A percentile compares a stretch with the other conserved stretches of the same genome.
Evolutionary conservation across 2,797 vertebrate genomes (phyloP).

Genomic region (Serranus cabrilla): DNA sequence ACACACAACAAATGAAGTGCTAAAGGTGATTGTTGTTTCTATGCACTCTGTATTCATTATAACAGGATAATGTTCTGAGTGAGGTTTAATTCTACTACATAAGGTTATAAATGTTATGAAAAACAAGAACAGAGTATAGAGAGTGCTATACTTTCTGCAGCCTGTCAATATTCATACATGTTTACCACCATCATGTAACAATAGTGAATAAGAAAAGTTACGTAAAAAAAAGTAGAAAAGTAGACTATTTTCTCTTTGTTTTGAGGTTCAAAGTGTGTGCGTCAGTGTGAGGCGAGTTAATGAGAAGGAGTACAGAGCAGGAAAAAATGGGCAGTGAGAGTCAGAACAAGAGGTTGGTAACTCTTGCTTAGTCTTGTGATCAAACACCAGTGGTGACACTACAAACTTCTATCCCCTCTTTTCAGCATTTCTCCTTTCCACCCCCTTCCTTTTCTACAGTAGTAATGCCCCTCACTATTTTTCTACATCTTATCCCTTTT

Average conservation of each 20-base stretch:
- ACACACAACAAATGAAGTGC: not conserved
- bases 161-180: constrained; percentile 2
- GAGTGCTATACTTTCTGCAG: not conserved
- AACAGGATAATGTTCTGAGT: not conserved
- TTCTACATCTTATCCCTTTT: constrained; percentile 98
- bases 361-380: constrained; percentile 90
- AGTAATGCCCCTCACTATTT: constrained; percentile 88
- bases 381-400: constrained; percentile 94
- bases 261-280: constrained; percentile 41
- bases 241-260: constrained; percentile 36
- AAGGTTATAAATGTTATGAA: not conserved
- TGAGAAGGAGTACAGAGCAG: constrained; percentile 40
- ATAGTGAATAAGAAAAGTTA: constrained; percentile 13
- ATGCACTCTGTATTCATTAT: not conserved
- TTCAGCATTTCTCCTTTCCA: constrained; percentile 84
- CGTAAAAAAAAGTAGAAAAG: no score
- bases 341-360: constrained; percentile 83
- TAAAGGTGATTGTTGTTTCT: not conserved
- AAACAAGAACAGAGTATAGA: not conserved
- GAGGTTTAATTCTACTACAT: constrained; percentile 1
- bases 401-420: constrained; percentile 85
- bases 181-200: not conserved
- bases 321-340: constrained; percentile 52
- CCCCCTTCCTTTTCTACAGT: constrained; percentile 88
- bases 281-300: constrained; percentile 41